A percentile compares a stretch with the other conserved stretches of the same genome.
Evolutionary conservation across 2,888 invertebrate species (phyloP).

Genomic region (Leptopilina drosophilae): DNA sequence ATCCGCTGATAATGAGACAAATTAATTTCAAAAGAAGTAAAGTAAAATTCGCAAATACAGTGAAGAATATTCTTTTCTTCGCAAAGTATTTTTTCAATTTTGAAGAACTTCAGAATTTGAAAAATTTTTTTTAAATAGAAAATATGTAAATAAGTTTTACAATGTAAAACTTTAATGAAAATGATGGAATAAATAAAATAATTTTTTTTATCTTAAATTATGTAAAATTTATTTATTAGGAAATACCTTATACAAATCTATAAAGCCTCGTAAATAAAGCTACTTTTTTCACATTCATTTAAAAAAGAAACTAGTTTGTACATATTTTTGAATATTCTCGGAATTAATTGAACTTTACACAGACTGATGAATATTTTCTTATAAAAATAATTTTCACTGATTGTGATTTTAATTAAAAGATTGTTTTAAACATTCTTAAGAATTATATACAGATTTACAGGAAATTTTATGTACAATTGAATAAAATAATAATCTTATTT

Average conservation of each 20-base stretch:
- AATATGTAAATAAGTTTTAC: constrained; percentile 15
- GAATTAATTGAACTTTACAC: constrained; percentile 19
- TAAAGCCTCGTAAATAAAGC: constrained; percentile 32
- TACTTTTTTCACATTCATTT: neutral
- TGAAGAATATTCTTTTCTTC: too few species aligned
- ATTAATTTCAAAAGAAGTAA: too few species aligned
- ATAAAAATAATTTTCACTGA: constrained; percentile 17
- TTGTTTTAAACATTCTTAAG: constrained; percentile 3
- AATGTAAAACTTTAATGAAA: neutral
- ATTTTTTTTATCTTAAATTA: constrained; percentile 18
- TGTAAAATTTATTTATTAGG: constrained; percentile 27
- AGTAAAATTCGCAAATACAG: too few species aligned
- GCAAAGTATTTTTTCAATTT: too few species aligned
- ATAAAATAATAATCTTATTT: neutral
- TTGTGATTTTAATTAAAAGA: neutral
- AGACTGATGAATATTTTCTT: constrained; percentile 17
- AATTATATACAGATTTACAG: constrained; percentile 16
- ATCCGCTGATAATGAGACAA: neutral
- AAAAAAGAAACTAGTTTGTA: constrained; percentile 21
- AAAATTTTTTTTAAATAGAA: neutral
- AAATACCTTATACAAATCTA: constrained; percentile 30
- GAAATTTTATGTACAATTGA: constrained; percentile 12
- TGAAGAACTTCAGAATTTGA: neutral
- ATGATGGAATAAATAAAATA: constrained; percentile 11
- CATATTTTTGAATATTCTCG: neutral